A percentile compares a stretch with the other conserved stretches of the same genome.
Conservation (phyloP, 2,888 invertebrate genomes). For the Andrena bicolor region DNA sequence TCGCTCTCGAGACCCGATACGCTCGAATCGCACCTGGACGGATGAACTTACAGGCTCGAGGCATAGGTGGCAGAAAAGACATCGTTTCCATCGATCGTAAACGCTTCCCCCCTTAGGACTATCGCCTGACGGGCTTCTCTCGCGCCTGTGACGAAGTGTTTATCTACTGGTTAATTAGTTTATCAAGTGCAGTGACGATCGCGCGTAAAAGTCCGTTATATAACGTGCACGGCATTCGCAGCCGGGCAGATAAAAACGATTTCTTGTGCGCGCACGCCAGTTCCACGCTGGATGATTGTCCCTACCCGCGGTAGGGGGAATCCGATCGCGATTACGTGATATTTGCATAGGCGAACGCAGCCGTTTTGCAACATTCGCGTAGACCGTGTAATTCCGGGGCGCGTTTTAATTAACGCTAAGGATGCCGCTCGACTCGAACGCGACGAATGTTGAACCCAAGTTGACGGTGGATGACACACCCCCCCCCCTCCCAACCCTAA, state of each 20-base stretch:
- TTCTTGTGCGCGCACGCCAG: background rate
- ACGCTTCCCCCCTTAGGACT: too few species aligned
- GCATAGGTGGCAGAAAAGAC: conserved; percentile 20
- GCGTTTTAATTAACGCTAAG: conserved; percentile 14
- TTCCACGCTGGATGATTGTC: background rate
- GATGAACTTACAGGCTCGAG: too few species aligned
- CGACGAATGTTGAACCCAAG: background rate
- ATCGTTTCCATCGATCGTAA: conserved; percentile 15
- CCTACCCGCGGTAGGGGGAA: background rate
- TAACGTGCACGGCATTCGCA: conserved; percentile 16
- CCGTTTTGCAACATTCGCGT: background rate
- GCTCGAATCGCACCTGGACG: too few species aligned
- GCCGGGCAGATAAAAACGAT: conserved; percentile 7
- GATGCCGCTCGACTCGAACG: background rate
- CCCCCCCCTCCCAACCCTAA: too few species aligned
- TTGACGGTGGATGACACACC: background rate
- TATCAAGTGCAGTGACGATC: conserved; percentile 23
- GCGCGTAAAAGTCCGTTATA: conserved; percentile 20
- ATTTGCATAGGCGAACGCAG: background rate
- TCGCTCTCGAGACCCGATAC: too few species aligned
- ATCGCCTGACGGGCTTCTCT: background rate
- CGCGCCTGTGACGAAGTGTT: background rate
- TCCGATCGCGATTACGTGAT: background rate
- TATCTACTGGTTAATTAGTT: conserved; percentile 39
- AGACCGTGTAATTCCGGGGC: background rate